These are phyloP conservation scores for Eidolon helvum DNA, from an alignment of 2,113 vertebrate species.

Conservation along the genomic window DNA sequence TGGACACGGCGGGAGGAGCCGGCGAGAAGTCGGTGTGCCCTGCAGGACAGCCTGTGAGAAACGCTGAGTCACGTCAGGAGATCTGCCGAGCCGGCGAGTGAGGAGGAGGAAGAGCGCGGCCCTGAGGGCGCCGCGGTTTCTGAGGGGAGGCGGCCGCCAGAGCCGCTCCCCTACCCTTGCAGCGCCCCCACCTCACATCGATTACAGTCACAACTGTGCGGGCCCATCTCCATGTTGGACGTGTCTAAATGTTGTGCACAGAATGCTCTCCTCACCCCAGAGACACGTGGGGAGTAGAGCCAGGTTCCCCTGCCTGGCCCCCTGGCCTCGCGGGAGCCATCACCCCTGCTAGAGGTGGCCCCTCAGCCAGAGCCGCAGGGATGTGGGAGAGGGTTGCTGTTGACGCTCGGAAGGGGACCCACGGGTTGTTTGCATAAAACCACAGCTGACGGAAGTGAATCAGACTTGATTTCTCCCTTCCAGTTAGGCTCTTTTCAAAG, in stretches of 20 bases:
- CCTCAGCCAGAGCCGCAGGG: background rate
- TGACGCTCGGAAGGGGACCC: background rate
- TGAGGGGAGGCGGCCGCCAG: background rate
- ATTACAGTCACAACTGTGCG: rapidly evolving
- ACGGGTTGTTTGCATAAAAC: background rate
- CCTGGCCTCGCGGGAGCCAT: background rate
- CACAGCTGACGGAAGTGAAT: background rate
- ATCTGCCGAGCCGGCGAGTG: background rate
- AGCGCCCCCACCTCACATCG: rapidly evolving
- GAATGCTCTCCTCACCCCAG: background rate
- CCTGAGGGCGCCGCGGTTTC: background rate
- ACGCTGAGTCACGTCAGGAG: slow-evolving; percentile 72
- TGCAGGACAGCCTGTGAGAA: slow-evolving; percentile 39
- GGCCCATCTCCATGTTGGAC: background rate
- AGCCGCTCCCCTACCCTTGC: background rate
- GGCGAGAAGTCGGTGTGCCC: background rate
- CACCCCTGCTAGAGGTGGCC: background rate
- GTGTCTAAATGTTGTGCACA: background rate
- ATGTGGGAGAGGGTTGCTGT: background rate
- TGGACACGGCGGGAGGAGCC: slow-evolving; percentile 61
- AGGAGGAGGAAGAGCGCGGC: background rate
- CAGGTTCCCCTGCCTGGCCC: background rate
- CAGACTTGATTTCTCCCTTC: too few species aligned
- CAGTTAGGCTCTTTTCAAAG: background rate
- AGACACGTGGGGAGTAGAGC: too few species aligned